Percentiles rank a stretch among this genome's conserved stretches.
Conservation (phyloP, 2,797 vertebrate species). For the Cheirogaleus major region DNA sequence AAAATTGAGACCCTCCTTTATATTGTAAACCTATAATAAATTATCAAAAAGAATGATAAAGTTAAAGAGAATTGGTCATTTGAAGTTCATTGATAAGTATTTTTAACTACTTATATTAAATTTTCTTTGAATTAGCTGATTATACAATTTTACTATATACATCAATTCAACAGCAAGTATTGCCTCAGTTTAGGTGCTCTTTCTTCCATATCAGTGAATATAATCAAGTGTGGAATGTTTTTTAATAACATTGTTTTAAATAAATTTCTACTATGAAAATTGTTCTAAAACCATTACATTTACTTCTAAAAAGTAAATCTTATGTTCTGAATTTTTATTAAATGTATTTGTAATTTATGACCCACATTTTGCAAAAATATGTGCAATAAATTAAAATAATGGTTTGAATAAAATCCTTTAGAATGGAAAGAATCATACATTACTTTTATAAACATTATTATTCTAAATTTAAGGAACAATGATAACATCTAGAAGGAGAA, state of each 20-base stretch:
- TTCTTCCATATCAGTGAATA: neutral
- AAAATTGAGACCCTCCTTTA: neutral
- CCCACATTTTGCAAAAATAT: neutral
- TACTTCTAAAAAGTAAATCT: neutral
- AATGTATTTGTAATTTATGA: neutral
- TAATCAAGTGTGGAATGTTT: neutral
- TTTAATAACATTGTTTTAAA: neutral
- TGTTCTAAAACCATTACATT: neutral
- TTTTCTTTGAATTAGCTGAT: neutral
- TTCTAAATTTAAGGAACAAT: neutral
- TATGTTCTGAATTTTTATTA: neutral
- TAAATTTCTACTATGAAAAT: neutral
- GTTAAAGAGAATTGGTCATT: neutral
- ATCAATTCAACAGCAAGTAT: neutral
- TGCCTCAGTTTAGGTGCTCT: neutral
- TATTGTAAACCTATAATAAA: neutral
- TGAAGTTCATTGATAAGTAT: neutral
- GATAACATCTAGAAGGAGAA: neutral
- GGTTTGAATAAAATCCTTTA: neutral
- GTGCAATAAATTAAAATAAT: slow-evolving; percentile 22
- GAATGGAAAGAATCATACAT: neutral
- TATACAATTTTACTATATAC: neutral
- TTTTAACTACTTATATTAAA: neutral
- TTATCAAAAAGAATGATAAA: neutral
- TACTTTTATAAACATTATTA: neutral